A percentile compares a stretch with the other conserved stretches of the same genome.
phyloP scores from a whole-genome alignment of 2,888 invertebrate genomes.

The Hemistola chrysoprasaria region DNA sequence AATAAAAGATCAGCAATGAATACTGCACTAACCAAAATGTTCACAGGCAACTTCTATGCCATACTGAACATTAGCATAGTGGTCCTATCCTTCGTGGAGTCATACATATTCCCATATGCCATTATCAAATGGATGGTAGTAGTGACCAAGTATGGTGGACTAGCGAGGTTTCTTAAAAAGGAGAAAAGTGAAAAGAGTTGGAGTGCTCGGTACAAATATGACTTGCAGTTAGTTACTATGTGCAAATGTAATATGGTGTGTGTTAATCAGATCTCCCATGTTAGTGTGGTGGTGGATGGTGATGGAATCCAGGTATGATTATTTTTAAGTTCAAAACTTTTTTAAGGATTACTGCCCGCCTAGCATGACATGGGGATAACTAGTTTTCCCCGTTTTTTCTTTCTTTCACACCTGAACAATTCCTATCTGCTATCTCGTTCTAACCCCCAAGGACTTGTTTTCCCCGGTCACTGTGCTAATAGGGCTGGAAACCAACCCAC shows the following conservation, averaged over 20 bases:
- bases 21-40: constrained; percentile 27
- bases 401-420: no score
- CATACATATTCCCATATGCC: constrained; percentile 49
- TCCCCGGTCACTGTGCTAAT: no score
- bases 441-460: no score
- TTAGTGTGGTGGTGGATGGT: constrained; percentile 45
- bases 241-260: constrained; percentile 25
- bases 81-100: constrained; percentile 48
- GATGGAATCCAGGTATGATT: constrained; percentile 46
- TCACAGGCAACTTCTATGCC: constrained; percentile 34
- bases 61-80: constrained; percentile 43
- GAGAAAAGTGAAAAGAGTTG: constrained; percentile 15
- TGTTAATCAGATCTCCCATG: constrained; percentile 41
- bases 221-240: constrained; percentile 45
- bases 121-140: constrained; percentile 55
- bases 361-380: no score
- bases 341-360: no score
- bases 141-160: constrained; percentile 43
- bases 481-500: no score
- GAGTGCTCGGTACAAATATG: constrained; percentile 41
- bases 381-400: no score
- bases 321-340: no score
- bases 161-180: constrained; percentile 23
- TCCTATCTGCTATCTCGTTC: no score
- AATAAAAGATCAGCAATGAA: constrained; percentile 11